These are phyloP conservation scores for Prietella phreatophila DNA, from an alignment of 2,113 vertebrate genomes.

Conservation along the genomic window DNA sequence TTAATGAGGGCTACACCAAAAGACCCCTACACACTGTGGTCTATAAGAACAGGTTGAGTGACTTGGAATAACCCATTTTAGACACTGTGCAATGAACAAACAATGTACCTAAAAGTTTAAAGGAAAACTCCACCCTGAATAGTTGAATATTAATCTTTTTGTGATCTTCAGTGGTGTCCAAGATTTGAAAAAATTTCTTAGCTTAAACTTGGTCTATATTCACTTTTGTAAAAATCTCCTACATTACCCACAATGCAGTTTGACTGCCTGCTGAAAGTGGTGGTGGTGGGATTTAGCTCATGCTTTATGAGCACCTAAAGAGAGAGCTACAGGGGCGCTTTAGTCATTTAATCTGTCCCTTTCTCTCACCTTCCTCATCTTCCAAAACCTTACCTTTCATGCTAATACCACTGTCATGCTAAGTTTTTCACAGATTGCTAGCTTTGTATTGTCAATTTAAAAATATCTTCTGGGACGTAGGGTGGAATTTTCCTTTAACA, in stretches of 20 bases:
- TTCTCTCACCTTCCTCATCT: not conserved
- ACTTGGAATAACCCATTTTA: not conserved
- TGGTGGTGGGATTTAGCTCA: no score
- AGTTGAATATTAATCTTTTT: not conserved
- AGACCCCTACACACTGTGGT: constrained; percentile 64
- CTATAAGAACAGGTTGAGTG: constrained; percentile 75
- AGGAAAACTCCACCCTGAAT: not conserved
- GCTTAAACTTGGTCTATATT: not conserved
- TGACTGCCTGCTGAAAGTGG: not conserved
- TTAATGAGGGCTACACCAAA: constrained; percentile 74
- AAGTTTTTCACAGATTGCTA: not conserved
- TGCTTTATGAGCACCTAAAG: not conserved
- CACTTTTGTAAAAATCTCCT: not conserved
- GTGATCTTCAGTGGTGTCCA: not conserved
- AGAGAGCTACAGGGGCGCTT: not conserved
- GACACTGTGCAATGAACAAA: not conserved
- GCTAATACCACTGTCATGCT: not conserved
- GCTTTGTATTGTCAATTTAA: not conserved
- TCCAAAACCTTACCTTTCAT: not conserved
- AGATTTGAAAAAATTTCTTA: not conserved
- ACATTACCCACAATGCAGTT: not conserved
- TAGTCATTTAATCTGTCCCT: not conserved
- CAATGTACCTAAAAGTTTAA: not conserved
- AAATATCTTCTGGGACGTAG: not conserved
- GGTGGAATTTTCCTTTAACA: not conserved